phyloP scores from a whole-genome alignment of 2,797 vertebrate genomes.

The Dermochelys coriacea region DNA sequence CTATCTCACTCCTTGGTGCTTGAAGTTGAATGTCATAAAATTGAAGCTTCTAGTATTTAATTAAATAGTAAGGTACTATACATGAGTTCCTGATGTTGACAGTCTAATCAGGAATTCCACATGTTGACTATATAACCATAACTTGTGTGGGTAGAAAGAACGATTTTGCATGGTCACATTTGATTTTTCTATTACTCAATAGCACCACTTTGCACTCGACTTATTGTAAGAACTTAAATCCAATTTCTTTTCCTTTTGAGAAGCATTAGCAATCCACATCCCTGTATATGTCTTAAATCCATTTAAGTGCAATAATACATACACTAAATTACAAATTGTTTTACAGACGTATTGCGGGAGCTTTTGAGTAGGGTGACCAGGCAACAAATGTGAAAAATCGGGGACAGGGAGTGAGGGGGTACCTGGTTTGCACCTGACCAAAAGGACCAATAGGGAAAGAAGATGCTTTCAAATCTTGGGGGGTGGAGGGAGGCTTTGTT shows the following conservation, averaged over 20 bases:
- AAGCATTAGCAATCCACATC: neutral
- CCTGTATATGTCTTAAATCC: neutral
- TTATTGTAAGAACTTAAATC: neutral
- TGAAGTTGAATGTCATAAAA: neutral
- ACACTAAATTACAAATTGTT: constrained; percentile 1
- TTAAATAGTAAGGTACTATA: neutral
- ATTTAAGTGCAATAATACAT: neutral
- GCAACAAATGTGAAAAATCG: no score
- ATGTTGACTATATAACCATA: neutral
- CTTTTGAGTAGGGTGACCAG: neutral
- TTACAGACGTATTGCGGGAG: neutral
- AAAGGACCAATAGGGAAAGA: no score
- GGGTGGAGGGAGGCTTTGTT: no score
- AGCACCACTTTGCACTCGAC: neutral
- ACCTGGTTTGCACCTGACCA: no score
- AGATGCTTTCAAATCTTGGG: no score
- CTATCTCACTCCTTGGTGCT: neutral
- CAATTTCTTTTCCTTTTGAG: neutral
- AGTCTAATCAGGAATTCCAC: neutral
- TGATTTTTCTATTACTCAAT: neutral
- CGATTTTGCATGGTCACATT: neutral
- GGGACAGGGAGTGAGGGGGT: no score
- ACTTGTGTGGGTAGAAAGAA: neutral
- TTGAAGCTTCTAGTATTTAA: neutral
- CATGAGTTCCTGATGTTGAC: neutral